Evolutionary conservation across 2,113 vertebrate species (phyloP).

Genomic region (Paedocypris sp.): DNA sequence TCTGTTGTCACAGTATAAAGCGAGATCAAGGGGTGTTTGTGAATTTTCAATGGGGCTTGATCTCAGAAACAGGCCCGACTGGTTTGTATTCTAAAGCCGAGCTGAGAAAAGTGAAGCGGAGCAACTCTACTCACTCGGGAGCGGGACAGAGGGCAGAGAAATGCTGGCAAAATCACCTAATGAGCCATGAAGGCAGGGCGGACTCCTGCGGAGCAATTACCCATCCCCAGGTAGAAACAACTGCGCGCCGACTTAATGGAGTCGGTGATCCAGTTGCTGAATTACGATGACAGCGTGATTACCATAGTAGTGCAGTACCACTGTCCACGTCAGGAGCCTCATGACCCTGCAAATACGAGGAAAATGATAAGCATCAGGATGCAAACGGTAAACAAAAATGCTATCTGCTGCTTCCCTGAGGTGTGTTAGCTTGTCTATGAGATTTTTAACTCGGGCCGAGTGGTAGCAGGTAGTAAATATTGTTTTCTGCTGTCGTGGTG

Average conservation of each 20-base stretch:
- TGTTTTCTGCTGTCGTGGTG: not conserved
- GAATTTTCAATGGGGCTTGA: constrained; percentile 10
- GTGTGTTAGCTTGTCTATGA: not conserved
- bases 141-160: not conserved
- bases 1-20: not conserved
- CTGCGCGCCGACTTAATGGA: constrained; percentile 33
- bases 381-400: not conserved
- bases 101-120: not conserved
- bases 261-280: constrained; percentile 26
- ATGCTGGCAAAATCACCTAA: constrained; percentile 30
- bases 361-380: not conserved
- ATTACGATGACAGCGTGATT: constrained; percentile 28
- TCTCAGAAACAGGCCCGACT: constrained; percentile 9
- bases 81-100: constrained; percentile 21
- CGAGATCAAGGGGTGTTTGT: not conserved
- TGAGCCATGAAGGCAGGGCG: constrained; percentile 36
- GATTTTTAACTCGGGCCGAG: not conserved
- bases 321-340: constrained; percentile 1
- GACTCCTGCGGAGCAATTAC: constrained; percentile 36
- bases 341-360: not conserved
- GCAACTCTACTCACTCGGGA: constrained; percentile 1
- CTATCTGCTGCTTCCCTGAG: not conserved
- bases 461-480: not conserved
- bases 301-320: not conserved
- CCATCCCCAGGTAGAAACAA: constrained; percentile 32